phyloP scores from a whole-genome alignment of 2,888 invertebrate genomes.

The Caenorhabditis doughertyi region DNA sequence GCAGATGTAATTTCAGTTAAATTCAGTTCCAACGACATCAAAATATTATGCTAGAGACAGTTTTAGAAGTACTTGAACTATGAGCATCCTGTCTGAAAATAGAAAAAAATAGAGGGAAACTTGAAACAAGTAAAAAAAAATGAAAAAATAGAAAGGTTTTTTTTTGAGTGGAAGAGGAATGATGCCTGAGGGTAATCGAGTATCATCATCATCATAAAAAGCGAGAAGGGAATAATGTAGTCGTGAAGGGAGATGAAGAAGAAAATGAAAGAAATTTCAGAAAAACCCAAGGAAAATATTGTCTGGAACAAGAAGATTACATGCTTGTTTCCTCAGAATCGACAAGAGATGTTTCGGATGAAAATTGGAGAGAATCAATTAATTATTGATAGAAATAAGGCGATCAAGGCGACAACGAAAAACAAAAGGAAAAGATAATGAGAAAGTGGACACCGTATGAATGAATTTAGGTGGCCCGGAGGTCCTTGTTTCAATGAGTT shows the following conservation, averaged over 20 bases:
- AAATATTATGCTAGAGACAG: too few relatives aligned
- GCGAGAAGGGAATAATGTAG: constrained; percentile 3
- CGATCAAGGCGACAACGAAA: background rate
- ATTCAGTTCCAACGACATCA: background rate
- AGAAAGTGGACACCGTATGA: constrained; percentile 23
- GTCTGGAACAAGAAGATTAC: too few relatives aligned
- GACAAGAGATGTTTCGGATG: background rate
- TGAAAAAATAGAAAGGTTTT: background rate
- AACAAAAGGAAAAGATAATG: constrained; percentile 16
- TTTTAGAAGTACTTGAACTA: constrained; percentile 10
- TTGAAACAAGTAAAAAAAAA: background rate
- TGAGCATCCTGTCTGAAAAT: background rate
- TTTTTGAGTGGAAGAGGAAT: constrained; percentile 13
- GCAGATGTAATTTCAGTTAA: background rate
- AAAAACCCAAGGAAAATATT: too few relatives aligned
- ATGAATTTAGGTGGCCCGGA: constrained; percentile 2
- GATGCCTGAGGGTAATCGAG: constrained; percentile 36
- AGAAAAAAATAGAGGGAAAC: background rate
- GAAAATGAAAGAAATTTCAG: too few relatives aligned
- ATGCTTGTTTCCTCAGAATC: too few relatives aligned
- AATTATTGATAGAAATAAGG: constrained; percentile 8
- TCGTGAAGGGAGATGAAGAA: background rate
- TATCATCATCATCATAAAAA: background rate
- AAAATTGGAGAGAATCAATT: background rate
- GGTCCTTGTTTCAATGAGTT: background rate